Base-by-base conservation (phyloP, 2,113 vertebrate species). In the Laticauda laticaudata region DNA sequence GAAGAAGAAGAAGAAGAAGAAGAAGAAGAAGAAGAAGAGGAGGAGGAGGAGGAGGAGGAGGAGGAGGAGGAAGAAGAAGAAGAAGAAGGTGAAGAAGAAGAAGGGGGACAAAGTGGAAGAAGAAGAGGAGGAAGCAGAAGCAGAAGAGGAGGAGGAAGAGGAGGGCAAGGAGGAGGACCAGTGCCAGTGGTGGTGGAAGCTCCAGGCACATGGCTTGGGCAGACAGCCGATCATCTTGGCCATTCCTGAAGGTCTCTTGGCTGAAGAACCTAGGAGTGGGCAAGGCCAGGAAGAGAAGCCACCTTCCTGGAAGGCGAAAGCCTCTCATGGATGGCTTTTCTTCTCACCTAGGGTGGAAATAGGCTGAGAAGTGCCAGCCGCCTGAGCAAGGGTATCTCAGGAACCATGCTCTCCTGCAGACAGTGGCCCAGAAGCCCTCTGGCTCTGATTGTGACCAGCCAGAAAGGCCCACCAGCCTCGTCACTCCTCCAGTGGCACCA, bases 51-150 rank as follows among this genome's bases (percentile, higher is more conserved):
- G 12, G 53, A 54, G 12, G 12, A 54, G 3, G 53, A 54, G 3
- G 53, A 54, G 3, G 53, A 54, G 3, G 53, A 18, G 1, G 53
- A 14, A 0, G 2, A 54, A 2, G 53, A 12, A 2, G 11, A 54
- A 2, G 53, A 54, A 2, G 2, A 56, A 1, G 24, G 18, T 0
- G 53, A 54, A 0, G 11, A 54, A 2, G 53, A 12, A 11, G 11
- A 12, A 11, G 53, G 3, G 2, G 11, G 5, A 4, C 8, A 9
- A 1, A 39, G 34, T 39, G 34, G 21, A 2, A 6, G 20, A 2
- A 4, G 56, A 2, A 9, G 57, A 48, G 6, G 48, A 48, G 1
- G 48, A 48, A 48, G 48, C 5, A 48, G 48, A 48, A 7, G 48
- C 1, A 7, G 48, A 48, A 48, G 48, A 7, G 1, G 48, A 48